Evolutionary conservation across 2,888 invertebrate species (phyloP), one percentile per base, ranked within the genome.

Genomic region (Pollenia griseotomentosa): DNA sequence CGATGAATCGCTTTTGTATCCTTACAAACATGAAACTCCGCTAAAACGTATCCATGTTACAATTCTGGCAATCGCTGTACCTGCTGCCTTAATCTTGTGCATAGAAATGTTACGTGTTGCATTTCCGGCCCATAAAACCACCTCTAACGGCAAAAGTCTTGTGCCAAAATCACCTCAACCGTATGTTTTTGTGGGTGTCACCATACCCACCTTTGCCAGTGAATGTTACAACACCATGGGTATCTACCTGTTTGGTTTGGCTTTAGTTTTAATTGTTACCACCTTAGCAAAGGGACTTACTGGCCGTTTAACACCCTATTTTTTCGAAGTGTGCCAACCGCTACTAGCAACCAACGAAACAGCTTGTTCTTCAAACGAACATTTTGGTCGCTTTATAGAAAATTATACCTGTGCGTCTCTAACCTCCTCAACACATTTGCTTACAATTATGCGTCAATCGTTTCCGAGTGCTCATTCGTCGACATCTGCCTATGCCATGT

Each of bases 1-100:
- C 93, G 99, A 99, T 94, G 97, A 97, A 92, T 96, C 97, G 66
- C 95, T 99, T 53, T 95, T 95, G 89, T 97, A 98, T 93, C 98
- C 98, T 3, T 97, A 91, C 40, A 90, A 84, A 44, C 42, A 75
- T 14, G 88, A 89, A 51, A 89, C 92, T 11, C 83, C 89, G 83
- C 74, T 92, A 9, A 90, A 89, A 59, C 80, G 91, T 79, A 88
- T 90, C 8, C 92, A 92, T 51, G 81, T 92, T n/a, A 91, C 91
- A 2, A 85, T 92, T 4, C 68, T 88, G 4, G 91, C 90, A 12
- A 88, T 92, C 12, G 91, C 89, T 2, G 48, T 92, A 71, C 92
- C 92, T 0, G 90, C 91, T 0, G 89, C 89, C 7, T 85, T 90
- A 2, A 82, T 92, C 0, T 78, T 92, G 6, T 89, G 91, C 23